phyloP scores from a whole-genome alignment of 2,113 vertebrate genomes.

The Myodes glareolus region DNA sequence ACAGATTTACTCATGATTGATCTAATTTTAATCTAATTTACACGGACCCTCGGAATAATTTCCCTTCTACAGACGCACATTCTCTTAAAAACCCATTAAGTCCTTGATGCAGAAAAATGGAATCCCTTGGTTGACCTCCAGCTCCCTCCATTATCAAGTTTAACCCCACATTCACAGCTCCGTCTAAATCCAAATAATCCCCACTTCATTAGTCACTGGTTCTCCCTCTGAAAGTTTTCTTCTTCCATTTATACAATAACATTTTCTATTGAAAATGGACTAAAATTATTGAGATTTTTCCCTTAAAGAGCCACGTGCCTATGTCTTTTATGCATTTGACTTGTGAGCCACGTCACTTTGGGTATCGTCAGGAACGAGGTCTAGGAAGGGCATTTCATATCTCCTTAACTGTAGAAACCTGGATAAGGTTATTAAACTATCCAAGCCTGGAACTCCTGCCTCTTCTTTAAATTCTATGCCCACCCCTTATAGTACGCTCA shows the following conservation, averaged over 20 bases:
- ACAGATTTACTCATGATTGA: conserved; percentile 15
- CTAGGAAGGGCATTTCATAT: conserved; percentile 15
- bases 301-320: background rate
- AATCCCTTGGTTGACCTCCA: background rate
- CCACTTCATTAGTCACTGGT: background rate
- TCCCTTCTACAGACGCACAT: background rate
- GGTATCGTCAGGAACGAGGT: background rate
- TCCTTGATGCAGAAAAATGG: background rate
- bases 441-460: background rate
- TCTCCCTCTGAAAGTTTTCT: conserved; percentile 9
- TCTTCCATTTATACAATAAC: background rate
- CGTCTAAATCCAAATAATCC: conserved; percentile 45
- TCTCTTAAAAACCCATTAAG: background rate
- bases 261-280: background rate
- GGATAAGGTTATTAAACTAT: background rate
- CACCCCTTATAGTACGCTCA: background rate
- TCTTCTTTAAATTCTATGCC: background rate
- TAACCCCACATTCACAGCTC: background rate
- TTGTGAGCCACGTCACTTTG: conserved; percentile 14
- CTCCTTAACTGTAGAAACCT: background rate
- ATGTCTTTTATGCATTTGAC: background rate
- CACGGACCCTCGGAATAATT: conserved; percentile 16
- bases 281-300: conserved; percentile 40
- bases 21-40: conserved; percentile 50
- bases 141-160: background rate